Evolutionary conservation across 2,797 vertebrate genomes (phyloP).

Genomic region (Gallinago stenura): DNA sequence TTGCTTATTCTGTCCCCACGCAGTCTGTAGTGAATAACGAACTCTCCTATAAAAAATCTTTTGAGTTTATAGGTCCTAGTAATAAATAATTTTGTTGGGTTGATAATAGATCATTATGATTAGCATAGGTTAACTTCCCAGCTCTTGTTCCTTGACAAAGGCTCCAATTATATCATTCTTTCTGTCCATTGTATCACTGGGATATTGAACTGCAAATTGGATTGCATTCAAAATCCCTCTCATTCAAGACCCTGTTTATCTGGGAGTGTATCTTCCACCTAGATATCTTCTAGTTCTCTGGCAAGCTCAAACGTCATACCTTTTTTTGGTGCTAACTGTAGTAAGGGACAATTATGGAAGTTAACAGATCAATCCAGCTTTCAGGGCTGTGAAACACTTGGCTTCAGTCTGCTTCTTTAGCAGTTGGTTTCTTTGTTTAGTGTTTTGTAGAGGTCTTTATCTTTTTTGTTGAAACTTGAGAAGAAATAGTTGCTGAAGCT

Average conservation of each 20-base stretch:
- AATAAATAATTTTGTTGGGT: background rate
- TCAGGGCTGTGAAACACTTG: background rate
- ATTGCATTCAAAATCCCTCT: accelerated
- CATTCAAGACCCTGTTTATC: background rate
- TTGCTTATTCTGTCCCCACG: background rate
- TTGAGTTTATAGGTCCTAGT: background rate
- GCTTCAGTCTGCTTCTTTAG: background rate
- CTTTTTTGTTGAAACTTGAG: background rate
- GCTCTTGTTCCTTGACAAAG: background rate
- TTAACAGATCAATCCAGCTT: background rate
- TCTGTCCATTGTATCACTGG: background rate
- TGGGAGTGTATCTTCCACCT: background rate
- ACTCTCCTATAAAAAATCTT: background rate
- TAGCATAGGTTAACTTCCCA: background rate
- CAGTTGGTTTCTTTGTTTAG: background rate
- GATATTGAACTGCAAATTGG: background rate
- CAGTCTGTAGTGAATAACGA: background rate
- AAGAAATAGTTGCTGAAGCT: background rate
- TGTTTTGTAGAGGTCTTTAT: background rate
- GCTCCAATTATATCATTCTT: background rate
- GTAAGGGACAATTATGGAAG: background rate
- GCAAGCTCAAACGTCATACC: background rate
- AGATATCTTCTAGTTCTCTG: background rate
- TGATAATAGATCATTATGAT: background rate
- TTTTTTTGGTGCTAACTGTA: background rate